These are phyloP conservation scores for Galeruca laticollis DNA, from an alignment of 2,888 invertebrate species.

Conservation along the genomic window DNA sequence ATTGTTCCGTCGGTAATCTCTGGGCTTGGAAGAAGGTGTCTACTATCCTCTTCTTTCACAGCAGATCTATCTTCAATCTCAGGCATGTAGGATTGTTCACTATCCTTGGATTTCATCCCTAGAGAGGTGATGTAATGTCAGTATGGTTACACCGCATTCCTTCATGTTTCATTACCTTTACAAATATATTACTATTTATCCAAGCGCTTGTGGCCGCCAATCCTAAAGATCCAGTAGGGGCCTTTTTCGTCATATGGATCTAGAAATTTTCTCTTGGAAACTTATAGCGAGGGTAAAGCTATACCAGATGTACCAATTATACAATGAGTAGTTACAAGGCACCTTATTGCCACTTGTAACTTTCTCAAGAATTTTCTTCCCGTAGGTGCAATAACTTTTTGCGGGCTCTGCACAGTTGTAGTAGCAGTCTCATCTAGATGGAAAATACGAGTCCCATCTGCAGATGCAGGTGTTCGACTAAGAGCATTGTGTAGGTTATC, in stretches of 20 bases:
- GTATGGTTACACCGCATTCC: constrained; percentile 29
- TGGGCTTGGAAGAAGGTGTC: no score
- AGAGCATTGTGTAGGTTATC: constrained; percentile 23
- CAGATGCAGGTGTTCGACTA: constrained; percentile 23
- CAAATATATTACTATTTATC: constrained; percentile 33
- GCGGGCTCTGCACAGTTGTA: constrained; percentile 39
- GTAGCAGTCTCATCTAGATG: constrained; percentile 44
- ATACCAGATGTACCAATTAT: constrained; percentile 23
- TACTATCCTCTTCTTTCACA: constrained; percentile 2
- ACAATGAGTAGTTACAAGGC: constrained; percentile 28
- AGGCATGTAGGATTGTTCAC: no score
- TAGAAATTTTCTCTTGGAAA: constrained; percentile 22
- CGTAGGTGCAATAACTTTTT: constrained; percentile 36
- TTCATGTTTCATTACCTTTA: constrained; percentile 40
- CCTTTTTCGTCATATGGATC: constrained; percentile 18
- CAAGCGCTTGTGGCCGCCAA: constrained; percentile 24
- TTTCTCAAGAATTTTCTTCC: constrained; percentile 8
- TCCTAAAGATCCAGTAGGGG: constrained; percentile 24
- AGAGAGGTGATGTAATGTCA: constrained; percentile 17
- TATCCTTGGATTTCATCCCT: no score
- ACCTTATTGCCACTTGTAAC: neutral
- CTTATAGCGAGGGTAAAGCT: constrained; percentile 23
- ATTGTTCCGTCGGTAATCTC: no score
- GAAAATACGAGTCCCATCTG: constrained; percentile 34
- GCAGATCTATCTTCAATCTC: no score